Conservation (phyloP, 2,888 invertebrate genomes). For the Melikaiella ostensackeni region DNA sequence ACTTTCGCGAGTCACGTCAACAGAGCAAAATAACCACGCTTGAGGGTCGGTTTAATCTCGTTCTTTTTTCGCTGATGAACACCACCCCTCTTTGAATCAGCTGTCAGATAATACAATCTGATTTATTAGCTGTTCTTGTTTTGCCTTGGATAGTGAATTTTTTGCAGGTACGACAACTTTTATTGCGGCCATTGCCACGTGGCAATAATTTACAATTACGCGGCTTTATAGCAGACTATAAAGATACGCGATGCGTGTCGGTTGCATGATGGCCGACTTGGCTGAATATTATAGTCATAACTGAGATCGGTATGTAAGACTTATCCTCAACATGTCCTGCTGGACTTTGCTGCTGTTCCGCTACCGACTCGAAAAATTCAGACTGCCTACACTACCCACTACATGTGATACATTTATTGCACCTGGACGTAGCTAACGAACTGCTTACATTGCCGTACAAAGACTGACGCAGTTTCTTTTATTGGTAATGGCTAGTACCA, state of each 20-base stretch:
- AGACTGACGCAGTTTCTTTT: conserved; percentile 38
- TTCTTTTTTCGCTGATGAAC: conserved; percentile 6
- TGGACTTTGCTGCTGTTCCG: conserved; percentile 37
- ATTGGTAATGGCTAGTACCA: conserved; percentile 6
- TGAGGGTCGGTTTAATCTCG: conserved; percentile 19
- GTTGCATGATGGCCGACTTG: conserved; percentile 67
- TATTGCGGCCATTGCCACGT: conserved; percentile 63
- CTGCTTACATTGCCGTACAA: conserved; percentile 30
- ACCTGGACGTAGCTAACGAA: conserved; percentile 25
- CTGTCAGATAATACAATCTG: conserved; percentile 59
- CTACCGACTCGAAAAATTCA: conserved; percentile 44
- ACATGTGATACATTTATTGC: conserved; percentile 23
- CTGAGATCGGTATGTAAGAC: conserved; percentile 48
- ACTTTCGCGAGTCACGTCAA: conserved; percentile 18
- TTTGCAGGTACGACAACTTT: conserved; percentile 58
- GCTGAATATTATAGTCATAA: conserved; percentile 64
- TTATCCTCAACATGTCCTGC: conserved; percentile 41
- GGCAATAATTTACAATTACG: conserved; percentile 75
- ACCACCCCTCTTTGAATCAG: conserved; percentile 47
- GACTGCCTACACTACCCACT: conserved; percentile 42
- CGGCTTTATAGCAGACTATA: conserved; percentile 70
- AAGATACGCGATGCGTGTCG: conserved; percentile 73
- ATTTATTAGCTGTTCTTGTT: conserved; percentile 66
- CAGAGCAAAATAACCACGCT: conserved; percentile 30
- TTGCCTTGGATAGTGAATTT: conserved; percentile 60